Base-by-base conservation (phyloP, 2,888 invertebrate genomes). In the Drosophila algonquin region DNA sequence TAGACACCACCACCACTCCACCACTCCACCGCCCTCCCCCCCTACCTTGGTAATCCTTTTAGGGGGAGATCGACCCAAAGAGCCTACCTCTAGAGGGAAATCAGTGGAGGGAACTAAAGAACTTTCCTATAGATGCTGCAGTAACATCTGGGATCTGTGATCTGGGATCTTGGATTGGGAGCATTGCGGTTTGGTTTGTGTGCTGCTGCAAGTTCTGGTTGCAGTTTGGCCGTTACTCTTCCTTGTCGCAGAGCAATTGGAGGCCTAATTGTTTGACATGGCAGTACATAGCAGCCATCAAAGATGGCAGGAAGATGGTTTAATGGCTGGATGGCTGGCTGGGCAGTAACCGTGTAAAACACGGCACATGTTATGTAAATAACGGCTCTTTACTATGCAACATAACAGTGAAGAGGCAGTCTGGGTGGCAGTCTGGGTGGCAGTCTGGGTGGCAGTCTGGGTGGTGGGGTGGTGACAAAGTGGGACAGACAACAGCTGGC, bases 341-440 rank as follows among this genome's bases (percentile, higher is more conserved):
- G 57, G 71, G 7, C 14, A 40, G 40, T 14, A 6, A 2, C 14
- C 32, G 61, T 53, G 62, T 65, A 53, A 63, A 73, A 64, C 61
- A 69, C 77, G 63, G 73, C 60, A 77, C 75, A 75, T 72, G 80
- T 70, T 74, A 73, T 68, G 72, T 59, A 81, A 78, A 80, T 70
- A 75, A 53, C 56, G 65, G 54, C 30, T 32, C 45, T 60, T 58
- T 32, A 27, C 52, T 54, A 16, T 51, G 60, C 27, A 54, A 55
- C 50, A 60, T 47, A 60, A 60, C 50, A 51, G 60, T 46, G 3
- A 16, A 21, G 1, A 35, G n/a, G 40, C 18, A 40, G 50, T 50
- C 7, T 46, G 10, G 47, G 8, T n/a, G n/a, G n/a, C n/a, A n/a
- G n/a, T n/a, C n/a, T n/a, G n/a, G n/a, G n/a, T n/a, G n/a, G n/a